Conservation (phyloP, 2,113 vertebrate genomes). For the Oryzias curvinotus region DNA sequence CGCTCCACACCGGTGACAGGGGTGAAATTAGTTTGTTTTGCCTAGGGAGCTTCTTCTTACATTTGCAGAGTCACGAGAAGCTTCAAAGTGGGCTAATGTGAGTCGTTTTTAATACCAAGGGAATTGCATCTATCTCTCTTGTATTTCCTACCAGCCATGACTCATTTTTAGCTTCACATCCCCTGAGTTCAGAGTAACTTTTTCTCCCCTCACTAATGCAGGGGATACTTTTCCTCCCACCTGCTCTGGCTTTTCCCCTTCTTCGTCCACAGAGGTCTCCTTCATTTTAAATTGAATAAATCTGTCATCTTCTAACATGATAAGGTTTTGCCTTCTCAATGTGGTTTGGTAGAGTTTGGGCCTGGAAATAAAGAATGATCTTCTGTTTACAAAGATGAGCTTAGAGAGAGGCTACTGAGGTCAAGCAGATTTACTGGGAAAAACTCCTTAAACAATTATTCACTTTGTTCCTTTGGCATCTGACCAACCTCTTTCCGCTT, state of each 20-base stretch:
- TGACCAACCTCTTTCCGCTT: too few species aligned
- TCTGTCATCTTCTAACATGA: too few species aligned
- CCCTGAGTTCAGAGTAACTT: constrained; percentile 8
- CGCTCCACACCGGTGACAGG: constrained; percentile 38
- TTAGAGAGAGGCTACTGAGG: too few species aligned
- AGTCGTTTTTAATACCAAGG: constrained; percentile 26
- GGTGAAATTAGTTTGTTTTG: constrained; percentile 60
- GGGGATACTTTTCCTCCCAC: constrained; percentile 30
- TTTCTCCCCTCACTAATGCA: constrained; percentile 37
- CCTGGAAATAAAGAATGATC: neutral
- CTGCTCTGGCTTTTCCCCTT: too few species aligned
- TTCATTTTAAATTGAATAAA: too few species aligned
- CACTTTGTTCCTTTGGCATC: neutral
- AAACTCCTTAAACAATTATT: neutral
- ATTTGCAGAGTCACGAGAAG: constrained; percentile 32
- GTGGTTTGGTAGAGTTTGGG: neutral
- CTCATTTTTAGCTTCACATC: constrained; percentile 43
- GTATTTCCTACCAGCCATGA: constrained; percentile 16
- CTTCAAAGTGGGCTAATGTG: constrained; percentile 38
- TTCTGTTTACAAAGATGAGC: neutral
- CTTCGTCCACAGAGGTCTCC: too few species aligned
- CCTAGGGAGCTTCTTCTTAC: constrained; percentile 47
- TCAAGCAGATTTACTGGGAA: neutral
- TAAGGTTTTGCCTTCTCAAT: too few species aligned
- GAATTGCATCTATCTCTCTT: constrained; percentile 3